Evolutionary conservation across 2,888 invertebrate genomes (phyloP).

Genomic region (Mesorhabditis belari): DNA sequence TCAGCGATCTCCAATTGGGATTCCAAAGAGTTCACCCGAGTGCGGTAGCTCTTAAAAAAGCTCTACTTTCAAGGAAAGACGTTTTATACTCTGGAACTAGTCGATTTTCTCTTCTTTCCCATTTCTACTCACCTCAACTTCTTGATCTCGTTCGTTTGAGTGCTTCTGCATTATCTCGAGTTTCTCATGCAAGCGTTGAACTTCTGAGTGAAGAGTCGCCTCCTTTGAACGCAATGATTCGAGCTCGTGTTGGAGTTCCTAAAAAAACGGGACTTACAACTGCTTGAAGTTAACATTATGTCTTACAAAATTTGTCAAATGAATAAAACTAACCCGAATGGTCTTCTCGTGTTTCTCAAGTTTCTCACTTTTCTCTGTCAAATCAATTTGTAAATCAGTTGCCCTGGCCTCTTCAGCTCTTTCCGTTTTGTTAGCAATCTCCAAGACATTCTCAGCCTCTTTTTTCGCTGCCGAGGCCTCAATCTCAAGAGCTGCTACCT

Average conservation of each 20-base stretch:
- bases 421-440: neutral
- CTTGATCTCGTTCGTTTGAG: neutral
- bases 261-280: too few species aligned
- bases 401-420: neutral
- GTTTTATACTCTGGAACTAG: too few species aligned
- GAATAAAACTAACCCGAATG: neutral
- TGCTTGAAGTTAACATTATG: too few species aligned
- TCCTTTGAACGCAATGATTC: neutral
- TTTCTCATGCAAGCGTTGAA: neutral
- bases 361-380: neutral
- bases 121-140: neutral
- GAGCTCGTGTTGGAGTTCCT: neutral
- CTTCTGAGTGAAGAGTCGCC: neutral
- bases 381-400: neutral
- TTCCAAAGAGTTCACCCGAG: neutral
- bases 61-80: too few species aligned
- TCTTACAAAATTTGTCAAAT: neutral
- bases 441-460: neutral
- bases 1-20: neutral
- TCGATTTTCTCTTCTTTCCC: too few species aligned
- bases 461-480: neutral
- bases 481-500: neutral
- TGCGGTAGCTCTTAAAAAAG: neutral
- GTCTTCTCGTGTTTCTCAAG: neutral
- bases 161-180: neutral